A percentile compares a stretch with the other conserved stretches of the same genome.
Conservation (phyloP, 2,888 invertebrate genomes). For the Zaprionus lineosus region DNA sequence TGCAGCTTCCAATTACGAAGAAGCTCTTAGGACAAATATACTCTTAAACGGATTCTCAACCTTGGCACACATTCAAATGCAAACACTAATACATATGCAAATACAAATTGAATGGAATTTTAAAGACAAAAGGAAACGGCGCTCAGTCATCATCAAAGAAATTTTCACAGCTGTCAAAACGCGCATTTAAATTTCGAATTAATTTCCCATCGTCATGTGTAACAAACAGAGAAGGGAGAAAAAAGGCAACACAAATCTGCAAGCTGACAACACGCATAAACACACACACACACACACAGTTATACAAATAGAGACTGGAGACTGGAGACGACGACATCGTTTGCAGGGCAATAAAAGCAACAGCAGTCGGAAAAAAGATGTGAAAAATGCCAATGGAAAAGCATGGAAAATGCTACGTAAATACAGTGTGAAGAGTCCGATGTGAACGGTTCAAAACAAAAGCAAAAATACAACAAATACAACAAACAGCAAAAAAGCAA, state of each 20-base stretch:
- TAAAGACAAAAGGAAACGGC: neutral
- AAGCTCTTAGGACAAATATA: no score
- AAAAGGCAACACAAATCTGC: constrained; percentile 62
- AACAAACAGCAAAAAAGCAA: no score
- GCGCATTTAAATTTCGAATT: constrained; percentile 78
- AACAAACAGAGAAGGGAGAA: no score
- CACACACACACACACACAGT: constrained; percentile 6
- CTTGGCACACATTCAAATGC: constrained; percentile 13
- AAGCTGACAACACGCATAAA: constrained; percentile 52
- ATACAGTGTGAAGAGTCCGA: constrained; percentile 27
- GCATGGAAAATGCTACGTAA: constrained; percentile 45
- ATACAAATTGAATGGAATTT: no score
- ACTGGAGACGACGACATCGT: constrained; percentile 23
- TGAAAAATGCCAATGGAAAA: constrained; percentile 45
- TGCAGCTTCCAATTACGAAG: no score
- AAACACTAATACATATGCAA: constrained; percentile 17
- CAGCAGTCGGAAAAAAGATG: constrained; percentile 32
- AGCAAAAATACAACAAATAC: no score
- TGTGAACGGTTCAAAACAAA: constrained; percentile 10
- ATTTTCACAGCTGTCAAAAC: constrained; percentile 54
- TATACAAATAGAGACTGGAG: constrained; percentile 1
- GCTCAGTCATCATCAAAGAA: constrained; percentile 56
- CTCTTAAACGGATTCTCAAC: no score
- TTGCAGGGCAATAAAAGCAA: constrained; percentile 50
- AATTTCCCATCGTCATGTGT: constrained; percentile 66